A percentile compares a stretch with the other conserved stretches of the same genome.
phyloP scores from a whole-genome alignment of 2,113 vertebrate species.

The Xyrauchen texanus region DNA sequence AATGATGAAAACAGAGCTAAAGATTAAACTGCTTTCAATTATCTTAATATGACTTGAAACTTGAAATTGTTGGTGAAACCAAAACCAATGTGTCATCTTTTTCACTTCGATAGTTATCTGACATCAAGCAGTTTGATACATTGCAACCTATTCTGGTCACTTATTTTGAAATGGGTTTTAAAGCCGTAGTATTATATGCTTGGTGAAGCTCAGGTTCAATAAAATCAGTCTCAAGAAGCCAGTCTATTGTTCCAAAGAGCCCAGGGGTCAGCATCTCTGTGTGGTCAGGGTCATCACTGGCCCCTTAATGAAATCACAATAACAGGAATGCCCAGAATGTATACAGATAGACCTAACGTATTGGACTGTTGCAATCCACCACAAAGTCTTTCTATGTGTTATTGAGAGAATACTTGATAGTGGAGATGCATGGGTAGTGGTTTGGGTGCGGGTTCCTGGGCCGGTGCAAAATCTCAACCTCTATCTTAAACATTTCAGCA shows the following conservation, averaged over 20 bases:
- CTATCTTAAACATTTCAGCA: too few relatives aligned
- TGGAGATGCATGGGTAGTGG: too few relatives aligned
- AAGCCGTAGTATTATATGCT: not conserved
- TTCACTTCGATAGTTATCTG: not conserved
- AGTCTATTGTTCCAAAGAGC: conserved; percentile 46
- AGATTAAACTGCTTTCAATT: not conserved
- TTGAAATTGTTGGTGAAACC: too few relatives aligned
- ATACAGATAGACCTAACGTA: not conserved
- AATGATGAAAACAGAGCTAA: not conserved
- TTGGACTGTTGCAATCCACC: conserved; percentile 16
- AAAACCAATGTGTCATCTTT: not conserved
- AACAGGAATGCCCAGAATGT: conserved; percentile 68
- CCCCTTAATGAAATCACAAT: conserved; percentile 71
- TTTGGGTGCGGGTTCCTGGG: too few relatives aligned
- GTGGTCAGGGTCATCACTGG: conserved; percentile 61
- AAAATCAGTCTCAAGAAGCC: conserved; percentile 38
- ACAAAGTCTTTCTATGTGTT: not conserved
- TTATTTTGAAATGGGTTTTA: not conserved
- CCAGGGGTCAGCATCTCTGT: conserved; percentile 65
- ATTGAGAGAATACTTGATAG: not conserved
- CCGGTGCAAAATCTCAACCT: too few relatives aligned
- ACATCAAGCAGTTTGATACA: not conserved
- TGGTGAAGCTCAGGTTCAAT: conserved; percentile 27
- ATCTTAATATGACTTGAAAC: too few relatives aligned
- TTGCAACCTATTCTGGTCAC: not conserved